Conservation (phyloP, 2,113 vertebrate genomes). For the Heptranchias perlo region DNA sequence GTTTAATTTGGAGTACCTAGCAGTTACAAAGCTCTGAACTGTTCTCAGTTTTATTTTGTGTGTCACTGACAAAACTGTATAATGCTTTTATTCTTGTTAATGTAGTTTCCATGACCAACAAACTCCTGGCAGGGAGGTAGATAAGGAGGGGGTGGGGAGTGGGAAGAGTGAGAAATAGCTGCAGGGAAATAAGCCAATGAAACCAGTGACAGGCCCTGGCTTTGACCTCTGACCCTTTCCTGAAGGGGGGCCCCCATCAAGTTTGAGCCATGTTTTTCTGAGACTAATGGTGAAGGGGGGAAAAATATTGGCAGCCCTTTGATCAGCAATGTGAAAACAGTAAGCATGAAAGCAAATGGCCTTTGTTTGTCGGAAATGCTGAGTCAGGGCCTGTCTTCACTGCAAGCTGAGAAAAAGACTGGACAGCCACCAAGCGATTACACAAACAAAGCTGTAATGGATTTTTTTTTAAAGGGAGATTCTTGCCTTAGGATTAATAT, state of each 20-base stretch:
- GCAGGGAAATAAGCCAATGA: constrained; percentile 64
- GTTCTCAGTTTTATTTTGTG: constrained; percentile 42
- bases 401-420: constrained; percentile 49
- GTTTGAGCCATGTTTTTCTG: constrained; percentile 61
- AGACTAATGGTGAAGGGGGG: constrained; percentile 56
- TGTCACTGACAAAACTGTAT: neutral
- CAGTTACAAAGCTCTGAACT: constrained; percentile 50
- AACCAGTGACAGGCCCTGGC: constrained; percentile 52
- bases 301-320: constrained; percentile 73
- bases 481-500: neutral
- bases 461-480: neutral
- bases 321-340: constrained; percentile 87
- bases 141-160: constrained; percentile 37
- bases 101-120: constrained; percentile 70
- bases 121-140: constrained; percentile 49
- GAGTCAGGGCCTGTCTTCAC: constrained; percentile 56
- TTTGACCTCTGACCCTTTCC: constrained; percentile 60
- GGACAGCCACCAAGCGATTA: constrained; percentile 47
- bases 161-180: constrained; percentile 57
- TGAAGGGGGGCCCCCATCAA: constrained; percentile 61
- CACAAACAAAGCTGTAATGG: constrained; percentile 1
- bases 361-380: constrained; percentile 68
- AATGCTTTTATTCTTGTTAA: constrained; percentile 54
- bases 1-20: constrained; percentile 5
- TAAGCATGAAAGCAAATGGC: constrained; percentile 71